Base-by-base conservation (phyloP, 2,797 vertebrate species). In the Periophthalmus magnuspinnatus region DNA sequence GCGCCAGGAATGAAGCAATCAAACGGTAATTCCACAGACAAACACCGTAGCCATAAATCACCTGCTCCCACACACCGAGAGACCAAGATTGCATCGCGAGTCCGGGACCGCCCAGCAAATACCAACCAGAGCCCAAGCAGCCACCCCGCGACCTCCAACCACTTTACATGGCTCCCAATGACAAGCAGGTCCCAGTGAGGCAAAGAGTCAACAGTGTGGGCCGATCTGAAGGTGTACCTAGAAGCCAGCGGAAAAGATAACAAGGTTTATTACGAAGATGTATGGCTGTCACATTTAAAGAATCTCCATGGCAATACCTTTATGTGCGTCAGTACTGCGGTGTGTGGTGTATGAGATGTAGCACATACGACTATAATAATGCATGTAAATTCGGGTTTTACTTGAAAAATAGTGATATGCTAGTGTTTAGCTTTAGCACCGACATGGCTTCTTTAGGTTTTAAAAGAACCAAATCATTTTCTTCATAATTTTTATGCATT, bases 1-100 rank as follows among this genome's bases (percentile, higher is more conserved):
- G 82, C 80, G 84, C 62, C 84, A 88, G 87, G 84, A 90, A 92
- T 88, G 88, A 88, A 91, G 88, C 87, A 92, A 92, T 92, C 90
- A 92, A 88, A 81, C 45, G 41, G 81, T 91, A 89, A 92, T 91
- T 89, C 88, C 80, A 68, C 81, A 88, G 80, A 91, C 90, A 90
- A 90, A 91, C 88, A 90, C 67, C 0, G 66, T 70, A 62, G 72
- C 84, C 84, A 91, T 91, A 86, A 92, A 80, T 86, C 88, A 89
- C 78, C 66, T 0, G 55, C 85, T 84, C 83, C 86, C 84, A 78
- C 88, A 85, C 81, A 80, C 82, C 72, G 78, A 69, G 89, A 78
- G 75, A 74, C 66, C 69, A 11, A 81, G 82, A 84, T 87, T 78
- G 79, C 78, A 86, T 81, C 62, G 62, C 34, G 63, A 8, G 22